Base-by-base conservation (phyloP, 2,113 vertebrate species). In the Toxostoma redivivum region DNA sequence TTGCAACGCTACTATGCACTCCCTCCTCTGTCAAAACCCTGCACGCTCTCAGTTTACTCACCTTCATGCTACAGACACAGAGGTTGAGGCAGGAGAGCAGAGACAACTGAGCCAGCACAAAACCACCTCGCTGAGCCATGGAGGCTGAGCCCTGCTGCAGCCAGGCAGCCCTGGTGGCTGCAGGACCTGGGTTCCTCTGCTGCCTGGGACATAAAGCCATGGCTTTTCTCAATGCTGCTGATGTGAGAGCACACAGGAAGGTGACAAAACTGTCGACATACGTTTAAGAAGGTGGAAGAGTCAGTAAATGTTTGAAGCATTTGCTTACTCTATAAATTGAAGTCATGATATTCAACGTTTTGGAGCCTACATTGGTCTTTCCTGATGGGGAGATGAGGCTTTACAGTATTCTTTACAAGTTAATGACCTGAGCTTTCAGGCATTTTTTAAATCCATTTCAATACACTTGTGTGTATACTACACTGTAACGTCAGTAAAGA, bases 41-140 rank as follows among this genome's bases (percentile, higher is more conserved):
- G 9, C 28, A 16, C 20, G 16, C 28, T 84, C 44, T 62, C 61
- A 24, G 38, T 11, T 22, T 24, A 19, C 28, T 95, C 2, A 2
- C 28, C 48, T 64, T 79, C 57, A 44, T 3, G 2, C 35, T 45
- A 3, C 61, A 67, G 57, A 22, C 44, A 62, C 47, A 53, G 70
- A 78, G 60, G 37, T 53, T 15, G 2, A 30, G 38, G 16, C 10
- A 18, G 0, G 5, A 54, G 25, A 62, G 15, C 0, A 92, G 72
- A 38, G 45, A 37, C 3, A 28, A 6, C 37, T 23, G 50, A 96
- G 58, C 18, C 24, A 33, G 38, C 50, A 17, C 21, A 47, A 44
- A 94, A 22, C 37, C 31, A 8, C 33, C 30, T 70, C 4, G 0
- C 33, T 47, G 61, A 69, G 35, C 15, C 4, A 0, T 1, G 0